Evolutionary conservation across 2,113 vertebrate genomes (phyloP), one percentile per base, ranked within the genome.

Genomic region (Peromyscus polionotus): DNA sequence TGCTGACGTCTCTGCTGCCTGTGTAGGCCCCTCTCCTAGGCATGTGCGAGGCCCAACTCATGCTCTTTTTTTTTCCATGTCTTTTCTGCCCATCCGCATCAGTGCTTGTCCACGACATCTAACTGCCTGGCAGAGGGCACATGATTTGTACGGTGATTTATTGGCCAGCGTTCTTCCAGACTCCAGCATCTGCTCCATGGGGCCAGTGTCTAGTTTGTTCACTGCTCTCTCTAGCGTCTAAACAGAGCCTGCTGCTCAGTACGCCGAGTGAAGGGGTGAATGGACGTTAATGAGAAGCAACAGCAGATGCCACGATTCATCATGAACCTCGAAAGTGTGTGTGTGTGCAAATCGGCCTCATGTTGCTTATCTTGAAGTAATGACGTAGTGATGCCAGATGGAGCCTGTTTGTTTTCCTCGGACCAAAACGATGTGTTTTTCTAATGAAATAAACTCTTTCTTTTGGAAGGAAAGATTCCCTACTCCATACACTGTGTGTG

Each of bases 361-460:
- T 73, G 39, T 76, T 95, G 39, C n/a, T 63, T 90, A 75, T 87
- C 33, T 48, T 95, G 87, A 95, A 83, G 39, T 68, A 88, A 94
- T 94, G 33, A 93, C 95, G 59, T 36, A 81, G 16, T 11, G 80
- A 6, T 79, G 73, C 33, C 73, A 92, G 33, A 61, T 90, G 83
- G 77, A 86, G 51, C 31, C 48, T 95, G 42, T 65, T 93, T 91
- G 31, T 94, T n/a, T 83, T 93, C 63, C 22, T 94, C 7, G 72
- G 88, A 81, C 79, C 67, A 92, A 84, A 96, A 39, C n/a, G 39
- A 57, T 31, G n/a, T 79, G 36, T 88, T 96, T 87, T 84, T 42
- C 75, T 90, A 88, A 63, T 86, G 91, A 92, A 95, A 63, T 63
- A 79, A 87, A 93, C 76, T 93, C 48, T 95, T 93, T 42, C 54